Base-by-base conservation (phyloP, 1,140 invertebrate genomes). In the Globodera rostochiensis region DNA sequence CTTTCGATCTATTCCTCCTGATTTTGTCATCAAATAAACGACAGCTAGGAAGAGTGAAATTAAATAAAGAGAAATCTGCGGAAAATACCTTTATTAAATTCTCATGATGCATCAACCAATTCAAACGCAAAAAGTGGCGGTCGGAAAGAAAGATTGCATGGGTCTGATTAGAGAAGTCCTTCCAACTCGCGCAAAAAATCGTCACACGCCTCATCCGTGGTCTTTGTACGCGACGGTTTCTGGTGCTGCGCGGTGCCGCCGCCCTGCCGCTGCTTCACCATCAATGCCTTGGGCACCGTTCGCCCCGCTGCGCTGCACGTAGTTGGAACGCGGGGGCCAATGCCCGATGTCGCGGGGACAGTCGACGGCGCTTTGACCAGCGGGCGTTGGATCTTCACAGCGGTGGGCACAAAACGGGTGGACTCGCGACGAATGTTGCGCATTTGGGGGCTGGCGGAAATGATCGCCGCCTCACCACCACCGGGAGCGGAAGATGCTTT, bases 371-470 rank as follows among this genome's bases (percentile, higher is more conserved):
- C n/a, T 13, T 74, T 19, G 5, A 78, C 76, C 6, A 78, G 47
- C 11, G 80, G 81, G 21, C 81, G 78, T 60, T 80, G 69, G 53
- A 82, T 74, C 21, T 73, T 71, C 8, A 82, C 47, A 21, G 81
- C 66, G 13, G 81, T 82, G 19, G 81, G 81, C 21, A 82, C 81
- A 80, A 82, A 82, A 11, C 78, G 77, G 50, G 81, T 82, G 6
- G 81, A 73, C 70, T 82, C 81, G 46, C 73, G 67, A 50, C 74
- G 77, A 36, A 82, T 46, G 73, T 82, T 82, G 45, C 81, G 66
- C 76, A 82, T 82, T 81, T 82, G 81, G 21, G 81, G 81, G 5
- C 50, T 79, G 9, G 75, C 81, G n/a, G 81, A 83, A 4, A 82
- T 82, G 36, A 60, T 53, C 50, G 67, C 13, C 8, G 50, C 64